A percentile compares a stretch with the other conserved stretches of the same genome.
phyloP scores from a whole-genome alignment of 2,888 invertebrate genomes.

The Agrochola lota region DNA sequence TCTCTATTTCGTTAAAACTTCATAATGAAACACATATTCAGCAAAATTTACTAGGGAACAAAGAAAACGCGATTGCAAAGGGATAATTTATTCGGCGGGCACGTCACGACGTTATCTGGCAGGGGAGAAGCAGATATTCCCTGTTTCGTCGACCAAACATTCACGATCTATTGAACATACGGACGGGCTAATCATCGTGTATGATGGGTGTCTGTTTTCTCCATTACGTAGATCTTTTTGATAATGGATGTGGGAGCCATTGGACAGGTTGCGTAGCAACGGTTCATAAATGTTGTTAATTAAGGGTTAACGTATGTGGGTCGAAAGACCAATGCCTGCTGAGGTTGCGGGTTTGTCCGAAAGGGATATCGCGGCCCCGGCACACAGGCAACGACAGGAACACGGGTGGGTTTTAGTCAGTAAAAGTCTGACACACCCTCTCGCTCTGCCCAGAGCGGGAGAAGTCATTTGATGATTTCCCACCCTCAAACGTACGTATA shows the following conservation, averaged over 20 bases:
- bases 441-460: too few relatives aligned
- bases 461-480: too few relatives aligned
- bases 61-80: slow-evolving; percentile 72
- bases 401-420: too few relatives aligned
- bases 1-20: slow-evolving; percentile 77
- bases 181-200: slow-evolving; percentile 53
- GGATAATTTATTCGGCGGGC: slow-evolving; percentile 81
- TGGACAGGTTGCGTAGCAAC: not conserved
- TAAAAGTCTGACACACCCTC: too few relatives aligned
- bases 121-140: slow-evolving; percentile 58
- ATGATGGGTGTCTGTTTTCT: slow-evolving; percentile 40
- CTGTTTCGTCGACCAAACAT: slow-evolving; percentile 34
- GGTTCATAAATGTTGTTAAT: not conserved
- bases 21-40: slow-evolving; percentile 66
- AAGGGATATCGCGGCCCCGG: too few relatives aligned
- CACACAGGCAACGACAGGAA: too few relatives aligned
- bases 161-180: slow-evolving; percentile 59
- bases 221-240: slow-evolving; percentile 57
- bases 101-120: slow-evolving; percentile 64
- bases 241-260: slow-evolving; percentile 25
- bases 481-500: not conserved
- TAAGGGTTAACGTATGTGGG: too few relatives aligned
- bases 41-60: slow-evolving; percentile 75
- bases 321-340: too few relatives aligned
- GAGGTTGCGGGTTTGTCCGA: too few relatives aligned